Percentiles rank a stretch among this genome's conserved stretches.
These are phyloP conservation scores for Standfussiana lucernea DNA, from an alignment of 2,888 invertebrate genomes.

Conservation along the genomic window DNA sequence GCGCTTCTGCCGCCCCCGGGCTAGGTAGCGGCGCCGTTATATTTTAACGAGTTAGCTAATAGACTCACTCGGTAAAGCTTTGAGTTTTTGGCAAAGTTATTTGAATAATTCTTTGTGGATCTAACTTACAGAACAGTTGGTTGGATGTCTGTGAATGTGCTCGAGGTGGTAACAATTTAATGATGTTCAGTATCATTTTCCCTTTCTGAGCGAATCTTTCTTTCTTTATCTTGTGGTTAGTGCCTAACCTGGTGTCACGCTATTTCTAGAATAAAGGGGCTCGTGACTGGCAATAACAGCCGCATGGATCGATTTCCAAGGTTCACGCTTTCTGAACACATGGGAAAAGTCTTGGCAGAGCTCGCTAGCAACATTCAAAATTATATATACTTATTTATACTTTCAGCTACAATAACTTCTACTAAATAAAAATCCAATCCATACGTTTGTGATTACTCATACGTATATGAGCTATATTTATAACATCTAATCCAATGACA, in stretches of 20 bases:
- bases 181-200: not conserved
- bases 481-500: conserved; percentile 3
- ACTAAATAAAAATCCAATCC: not conserved
- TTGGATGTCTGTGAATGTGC: not conserved
- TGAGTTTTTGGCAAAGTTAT: conserved; percentile 19
- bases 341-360: not conserved
- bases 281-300: not conserved
- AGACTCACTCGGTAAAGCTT: not conserved
- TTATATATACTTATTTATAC: too few relatives aligned
- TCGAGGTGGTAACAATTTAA: not conserved
- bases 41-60: conserved; percentile 21
- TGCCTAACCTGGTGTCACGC: too few relatives aligned
- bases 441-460: not conserved
- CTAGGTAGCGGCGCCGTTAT: conserved; percentile 24
- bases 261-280: not conserved
- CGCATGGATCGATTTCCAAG: not conserved
- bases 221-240: too few relatives aligned
- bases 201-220: too few relatives aligned
- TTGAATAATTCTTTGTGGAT: not conserved
- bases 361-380: not conserved
- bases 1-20: conserved; percentile 23
- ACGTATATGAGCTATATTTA: not conserved
- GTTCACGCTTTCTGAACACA: not conserved
- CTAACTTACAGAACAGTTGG: not conserved
- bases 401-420: not conserved